Conservation (phyloP, 2,113 vertebrate genomes). For the Antigone vipio region DNA sequence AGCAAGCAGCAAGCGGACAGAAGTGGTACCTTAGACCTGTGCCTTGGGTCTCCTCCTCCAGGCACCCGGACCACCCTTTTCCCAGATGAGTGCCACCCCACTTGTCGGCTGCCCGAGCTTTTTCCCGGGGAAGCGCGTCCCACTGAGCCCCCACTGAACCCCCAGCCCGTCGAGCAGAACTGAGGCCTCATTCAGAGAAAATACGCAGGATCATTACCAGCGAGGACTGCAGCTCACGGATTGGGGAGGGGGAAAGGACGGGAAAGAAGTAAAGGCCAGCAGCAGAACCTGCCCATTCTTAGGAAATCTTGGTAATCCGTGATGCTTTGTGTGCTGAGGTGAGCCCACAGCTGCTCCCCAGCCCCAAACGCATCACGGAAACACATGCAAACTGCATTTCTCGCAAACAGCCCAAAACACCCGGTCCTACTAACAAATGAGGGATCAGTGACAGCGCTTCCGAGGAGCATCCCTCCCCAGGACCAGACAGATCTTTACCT, state of each 20-base stretch:
- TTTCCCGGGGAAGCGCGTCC: accelerated
- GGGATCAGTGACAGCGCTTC: accelerated
- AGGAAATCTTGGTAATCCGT: accelerated
- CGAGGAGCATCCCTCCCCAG: accelerated
- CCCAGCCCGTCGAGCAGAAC: accelerated
- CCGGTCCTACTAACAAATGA: background rate
- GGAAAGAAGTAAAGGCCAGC: background rate
- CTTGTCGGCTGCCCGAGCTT: accelerated
- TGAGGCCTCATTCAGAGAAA: accelerated
- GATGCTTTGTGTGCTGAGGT: accelerated
- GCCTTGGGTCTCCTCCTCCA: background rate
- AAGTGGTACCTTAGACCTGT: background rate
- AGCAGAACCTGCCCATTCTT: accelerated
- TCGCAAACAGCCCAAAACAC: background rate
- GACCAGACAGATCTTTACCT: constrained; percentile 73
- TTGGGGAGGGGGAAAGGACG: accelerated
- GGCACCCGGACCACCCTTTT: background rate
- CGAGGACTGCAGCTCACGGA: accelerated
- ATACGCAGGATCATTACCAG: background rate
- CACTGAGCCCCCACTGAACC: accelerated
- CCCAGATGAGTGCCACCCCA: background rate
- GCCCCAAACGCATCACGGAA: accelerated
- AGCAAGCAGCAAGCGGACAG: background rate
- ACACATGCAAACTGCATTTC: accelerated
- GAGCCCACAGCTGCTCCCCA: background rate